Base-by-base conservation (phyloP, 2,113 vertebrate species). In the Calypte anna region DNA sequence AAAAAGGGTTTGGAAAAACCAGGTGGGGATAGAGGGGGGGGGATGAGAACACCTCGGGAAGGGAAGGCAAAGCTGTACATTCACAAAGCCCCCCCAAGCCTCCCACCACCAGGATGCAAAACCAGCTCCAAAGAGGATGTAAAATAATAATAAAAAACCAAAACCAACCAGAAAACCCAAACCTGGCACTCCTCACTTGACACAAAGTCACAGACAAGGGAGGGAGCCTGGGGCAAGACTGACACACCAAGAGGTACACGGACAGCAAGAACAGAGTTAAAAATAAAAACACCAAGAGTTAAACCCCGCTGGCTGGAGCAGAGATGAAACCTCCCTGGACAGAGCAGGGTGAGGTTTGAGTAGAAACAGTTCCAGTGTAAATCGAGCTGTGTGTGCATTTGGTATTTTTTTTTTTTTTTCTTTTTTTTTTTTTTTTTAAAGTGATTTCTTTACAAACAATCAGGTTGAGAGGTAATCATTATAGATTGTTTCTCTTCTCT, bases 311-410 rank as follows among this genome's bases (percentile, higher is more conserved):
- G 53, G 92, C 82, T 43, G 31, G 89, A 93, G 92, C 87, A 88
- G 83, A 95, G 87, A 92, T 93, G 92, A 91, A 63, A 74, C 88
- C 91, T 95, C 96, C 55, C 93, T 86, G 95, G 86, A 48, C 69
- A 48, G 94, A 84, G 91, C 96, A 97, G 98, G 97, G 96, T 97
- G 95, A 97, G 95, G 93, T 95, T 83, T 40, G 95, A 96, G 91
- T 88, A 97, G 95, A 97, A 97, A 97, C 91, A 96, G 95, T 98
- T 98, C 98, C 98, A 98, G 98, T 98, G 98, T 98, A 97, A 97
- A 98, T 93, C 81, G 88, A 97, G 97, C 97, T 98, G 95, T 91
- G 95, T 91, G 97, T 97, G 98, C 97, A 79, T 96, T 96, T 12
- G 9, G 23, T 46, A 57, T 82, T 73, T 97, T 96, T 94, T 88